Conservation (phyloP, 2,113 vertebrate species). For the Psilopsiagon aymara region DNA sequence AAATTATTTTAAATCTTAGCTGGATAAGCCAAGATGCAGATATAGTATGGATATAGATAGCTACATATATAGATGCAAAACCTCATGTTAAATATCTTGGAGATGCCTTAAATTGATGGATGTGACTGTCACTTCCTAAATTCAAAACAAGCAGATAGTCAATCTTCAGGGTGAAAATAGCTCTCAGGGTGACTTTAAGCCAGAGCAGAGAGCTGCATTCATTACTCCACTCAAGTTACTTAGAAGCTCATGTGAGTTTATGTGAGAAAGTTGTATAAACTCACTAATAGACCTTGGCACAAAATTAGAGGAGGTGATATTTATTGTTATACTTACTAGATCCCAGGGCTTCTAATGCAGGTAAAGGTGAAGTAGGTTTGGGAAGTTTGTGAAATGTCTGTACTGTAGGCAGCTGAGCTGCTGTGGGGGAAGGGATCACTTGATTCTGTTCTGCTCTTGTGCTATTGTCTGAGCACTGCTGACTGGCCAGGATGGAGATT, state of each 20-base stretch:
- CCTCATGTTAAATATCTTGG: not conserved
- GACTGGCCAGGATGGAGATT: not conserved
- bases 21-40: not conserved
- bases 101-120: not conserved
- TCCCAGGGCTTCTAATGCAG: not conserved
- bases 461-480: not conserved
- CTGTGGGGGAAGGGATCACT: not conserved
- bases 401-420: not conserved
- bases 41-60: not conserved
- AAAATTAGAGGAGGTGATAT: not conserved
- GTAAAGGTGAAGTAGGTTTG: not conserved
- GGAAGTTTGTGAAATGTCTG: not conserved
- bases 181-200: not conserved
- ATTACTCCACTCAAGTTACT: not conserved
- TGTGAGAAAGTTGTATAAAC: not conserved
- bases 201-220: not conserved
- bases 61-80: not conserved
- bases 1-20: not conserved
- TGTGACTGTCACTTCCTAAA: not conserved
- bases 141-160: not conserved
- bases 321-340: not conserved
- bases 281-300: not conserved
- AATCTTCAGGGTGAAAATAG: fast-evolving
- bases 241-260: not conserved
- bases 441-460: not conserved